Percentiles rank a stretch among this genome's conserved stretches.
phyloP scores from a whole-genome alignment of 1,140 invertebrate species.

The Aphelenchoides fujianensis region DNA sequence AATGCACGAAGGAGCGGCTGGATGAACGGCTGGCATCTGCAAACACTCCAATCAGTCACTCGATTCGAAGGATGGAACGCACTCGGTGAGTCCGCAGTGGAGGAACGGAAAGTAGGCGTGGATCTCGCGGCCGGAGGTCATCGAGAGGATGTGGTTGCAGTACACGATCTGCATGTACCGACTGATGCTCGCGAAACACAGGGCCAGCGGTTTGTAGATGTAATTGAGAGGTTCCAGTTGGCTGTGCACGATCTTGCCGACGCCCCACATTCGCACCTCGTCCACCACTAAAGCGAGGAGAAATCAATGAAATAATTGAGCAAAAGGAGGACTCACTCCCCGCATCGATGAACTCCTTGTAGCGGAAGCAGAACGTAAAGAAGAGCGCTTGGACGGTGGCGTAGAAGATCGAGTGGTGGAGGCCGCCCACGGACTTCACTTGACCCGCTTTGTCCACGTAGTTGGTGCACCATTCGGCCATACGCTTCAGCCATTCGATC shows the following conservation, averaged over 20 bases:
- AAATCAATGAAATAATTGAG: slow-evolving; percentile 16
- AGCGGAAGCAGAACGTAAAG: slow-evolving; percentile 47
- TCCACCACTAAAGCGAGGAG: slow-evolving; percentile 37
- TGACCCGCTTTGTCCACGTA: slow-evolving; percentile 32
- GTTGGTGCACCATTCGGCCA: slow-evolving; percentile 33
- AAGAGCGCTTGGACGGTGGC: slow-evolving; percentile 42
- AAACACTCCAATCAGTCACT: not conserved
- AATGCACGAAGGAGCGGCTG: slow-evolving; percentile 14
- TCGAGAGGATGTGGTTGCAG: slow-evolving; percentile 21
- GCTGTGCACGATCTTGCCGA: slow-evolving; percentile 44
- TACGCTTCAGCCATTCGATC: slow-evolving; percentile 34
- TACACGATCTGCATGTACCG: slow-evolving; percentile 32
- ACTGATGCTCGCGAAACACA: slow-evolving; percentile 47
- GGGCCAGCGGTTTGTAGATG: slow-evolving; percentile 36
- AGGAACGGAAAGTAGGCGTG: slow-evolving; percentile 15
- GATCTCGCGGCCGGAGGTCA: not conserved
- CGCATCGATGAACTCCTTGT: slow-evolving; percentile 38
- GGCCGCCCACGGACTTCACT: slow-evolving; percentile 15
- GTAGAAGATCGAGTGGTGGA: slow-evolving; percentile 50
- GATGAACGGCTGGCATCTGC: not conserved
- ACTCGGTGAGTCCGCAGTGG: slow-evolving; percentile 1
- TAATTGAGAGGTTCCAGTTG: slow-evolving; percentile 41
- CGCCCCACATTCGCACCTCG: slow-evolving; percentile 35
- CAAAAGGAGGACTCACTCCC: slow-evolving; percentile 31
- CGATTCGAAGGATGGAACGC: not conserved